Evolutionary conservation across 2,113 vertebrate species (phyloP).

Genomic region (Hassar affinis): DNA sequence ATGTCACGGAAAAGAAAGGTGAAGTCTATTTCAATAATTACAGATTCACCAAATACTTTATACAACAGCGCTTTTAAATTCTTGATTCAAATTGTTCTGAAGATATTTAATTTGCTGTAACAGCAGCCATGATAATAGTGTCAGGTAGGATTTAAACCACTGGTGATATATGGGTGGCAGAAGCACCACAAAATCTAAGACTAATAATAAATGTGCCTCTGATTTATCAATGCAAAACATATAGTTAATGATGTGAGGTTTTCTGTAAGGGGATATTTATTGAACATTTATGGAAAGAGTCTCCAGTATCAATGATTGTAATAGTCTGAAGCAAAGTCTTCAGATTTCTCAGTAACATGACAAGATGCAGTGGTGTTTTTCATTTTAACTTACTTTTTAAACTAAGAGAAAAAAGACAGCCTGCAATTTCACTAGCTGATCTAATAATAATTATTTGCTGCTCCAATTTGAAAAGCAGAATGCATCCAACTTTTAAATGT

Average conservation of each 20-base stretch:
- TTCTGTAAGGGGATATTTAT: too few relatives aligned
- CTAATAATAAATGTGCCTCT: background rate
- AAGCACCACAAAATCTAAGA: background rate
- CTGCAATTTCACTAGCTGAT: too few relatives aligned
- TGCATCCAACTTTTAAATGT: background rate
- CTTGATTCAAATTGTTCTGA: background rate
- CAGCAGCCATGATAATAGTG: background rate
- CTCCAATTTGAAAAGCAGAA: background rate
- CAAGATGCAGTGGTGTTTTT: too few relatives aligned
- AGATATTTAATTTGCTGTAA: background rate
- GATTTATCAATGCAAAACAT: background rate
- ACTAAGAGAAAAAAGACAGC: too few relatives aligned
- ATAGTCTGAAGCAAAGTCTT: too few relatives aligned
- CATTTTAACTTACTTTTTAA: too few relatives aligned
- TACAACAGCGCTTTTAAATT: background rate
- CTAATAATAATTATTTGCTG: background rate
- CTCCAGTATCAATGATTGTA: background rate
- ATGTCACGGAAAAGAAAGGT: constrained; percentile 53
- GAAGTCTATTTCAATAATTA: background rate
- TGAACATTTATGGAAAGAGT: too few relatives aligned
- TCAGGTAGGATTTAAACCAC: background rate
- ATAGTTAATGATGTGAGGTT: background rate
- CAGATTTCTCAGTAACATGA: too few relatives aligned
- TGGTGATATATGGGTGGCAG: background rate
- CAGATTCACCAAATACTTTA: background rate